Evolutionary conservation across 2,113 vertebrate genomes (phyloP), one percentile per base, ranked within the genome.

Genomic region (Strix aluco): DNA sequence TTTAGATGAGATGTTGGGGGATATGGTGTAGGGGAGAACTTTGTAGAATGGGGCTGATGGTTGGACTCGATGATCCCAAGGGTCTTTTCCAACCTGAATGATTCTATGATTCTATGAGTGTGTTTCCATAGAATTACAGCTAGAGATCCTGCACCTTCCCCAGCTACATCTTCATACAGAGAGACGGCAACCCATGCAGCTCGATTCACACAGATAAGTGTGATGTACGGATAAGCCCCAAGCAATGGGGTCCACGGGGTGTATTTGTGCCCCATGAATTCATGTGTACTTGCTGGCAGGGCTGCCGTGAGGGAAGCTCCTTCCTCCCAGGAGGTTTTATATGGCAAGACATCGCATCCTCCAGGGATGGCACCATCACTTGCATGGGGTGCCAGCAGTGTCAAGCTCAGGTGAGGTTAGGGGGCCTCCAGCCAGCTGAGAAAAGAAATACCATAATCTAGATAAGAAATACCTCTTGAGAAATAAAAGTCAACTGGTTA

Each of bases 341-440:
- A 10, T 22, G 21, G 36, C 25, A 70, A 63, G 66, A 36, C 6
- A 44, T 15, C 1, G 0, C 13, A 75, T 57, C 25, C 38, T 55
- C 3, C 2, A 4, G n/a, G 23, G 47, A 17, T n/a, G 29, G 17
- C 51, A 78, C 6, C 42, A 52, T 3, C 3, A 29, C 23, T 54
- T 1, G 0, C 15, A 10, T 19, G 5, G 19, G 2, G 2, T 47
- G 10, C 6, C 32, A 52, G 18, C 10, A 5, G 8, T 62, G 51
- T 21, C 55, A 89, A 34, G 51, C 8, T 70, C 63, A 66, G 30
- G 18, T 36, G 25, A 86, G n/a, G 38, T 4, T 52, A 51, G 15
- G 36, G 51, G 25, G 4, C 26, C 18, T 65, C 16, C 57, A 94
- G 15, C 10, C 42, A 79, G 15, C 13, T 85, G 6, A 49, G 59